Conservation (phyloP, 2,888 invertebrate species). For the Philonicus albiceps region DNA sequence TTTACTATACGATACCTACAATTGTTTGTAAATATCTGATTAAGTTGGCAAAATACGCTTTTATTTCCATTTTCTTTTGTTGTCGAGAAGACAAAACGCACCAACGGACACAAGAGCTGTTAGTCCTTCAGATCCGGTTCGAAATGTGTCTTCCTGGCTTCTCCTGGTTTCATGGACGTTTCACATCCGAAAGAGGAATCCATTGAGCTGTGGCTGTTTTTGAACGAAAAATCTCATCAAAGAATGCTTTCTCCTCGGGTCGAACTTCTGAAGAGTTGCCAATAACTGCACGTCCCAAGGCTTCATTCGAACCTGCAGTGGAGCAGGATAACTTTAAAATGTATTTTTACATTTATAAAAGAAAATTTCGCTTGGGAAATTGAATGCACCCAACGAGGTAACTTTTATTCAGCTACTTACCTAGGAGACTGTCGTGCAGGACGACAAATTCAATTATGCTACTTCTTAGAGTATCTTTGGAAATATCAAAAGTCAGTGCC, state of each 20-base stretch:
- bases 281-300: slow-evolving; percentile 65
- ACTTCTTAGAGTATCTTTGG: slow-evolving; percentile 69
- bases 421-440: slow-evolving; percentile 69
- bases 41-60: neutral
- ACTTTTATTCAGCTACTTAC: slow-evolving; percentile 51
- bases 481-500: slow-evolving; percentile 90
- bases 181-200: slow-evolving; percentile 65
- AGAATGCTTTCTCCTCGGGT: slow-evolving; percentile 65
- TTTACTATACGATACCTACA: neutral
- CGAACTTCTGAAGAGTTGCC: slow-evolving; percentile 63
- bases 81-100: neutral
- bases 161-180: slow-evolving; percentile 39
- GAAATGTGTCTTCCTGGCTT: neutral
- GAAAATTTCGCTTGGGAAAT: neutral
- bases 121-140: neutral
- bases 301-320: slow-evolving; percentile 66
- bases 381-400: neutral
- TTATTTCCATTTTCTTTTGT: neutral
- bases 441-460: slow-evolving; percentile 69
- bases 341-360: neutral
- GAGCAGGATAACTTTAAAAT: neutral
- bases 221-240: slow-evolving; percentile 67
- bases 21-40: neutral
- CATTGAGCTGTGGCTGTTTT: slow-evolving; percentile 69
- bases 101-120: neutral